A percentile compares a stretch with the other conserved stretches of the same genome.
Conservation (phyloP, 1,140 invertebrate genomes). For the Pseudomyrmex pallidus region DNA sequence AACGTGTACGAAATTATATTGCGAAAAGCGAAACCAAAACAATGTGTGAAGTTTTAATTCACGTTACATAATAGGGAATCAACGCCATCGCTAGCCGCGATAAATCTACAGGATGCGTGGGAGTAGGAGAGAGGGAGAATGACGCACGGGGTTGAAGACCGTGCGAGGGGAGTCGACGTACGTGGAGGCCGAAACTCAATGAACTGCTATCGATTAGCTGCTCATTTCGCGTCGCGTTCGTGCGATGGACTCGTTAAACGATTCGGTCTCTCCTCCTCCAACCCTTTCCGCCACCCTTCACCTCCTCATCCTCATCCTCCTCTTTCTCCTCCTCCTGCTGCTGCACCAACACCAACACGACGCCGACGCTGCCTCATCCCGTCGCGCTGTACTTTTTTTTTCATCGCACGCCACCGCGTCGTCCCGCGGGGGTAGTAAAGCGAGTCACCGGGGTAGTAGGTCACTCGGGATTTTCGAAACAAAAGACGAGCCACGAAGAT, state of each 20-base stretch:
- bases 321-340: conserved; percentile 25
- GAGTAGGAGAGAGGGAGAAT: conserved; percentile 15
- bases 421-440: conserved; percentile 74
- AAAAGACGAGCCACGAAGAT: conserved; percentile 64
- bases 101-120: conserved; percentile 67
- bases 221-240: conserved; percentile 79
- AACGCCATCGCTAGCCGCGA: conserved; percentile 50
- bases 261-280: conserved; percentile 42
- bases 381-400: conserved; percentile 68
- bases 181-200: conserved; percentile 81
- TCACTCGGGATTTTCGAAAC: conserved; percentile 79
- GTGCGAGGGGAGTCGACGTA: conserved; percentile 49
- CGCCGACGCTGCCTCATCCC: conserved; percentile 9
- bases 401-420: conserved; percentile 57
- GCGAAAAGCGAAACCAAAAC: too few relatives aligned
- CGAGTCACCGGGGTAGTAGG: conserved; percentile 83
- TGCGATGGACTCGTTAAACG: conserved; percentile 73
- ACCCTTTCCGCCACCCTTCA: conserved; percentile 30
- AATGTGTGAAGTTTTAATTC: too few relatives aligned
- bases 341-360: conserved; percentile 34
- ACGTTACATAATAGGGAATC: not conserved
- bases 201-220: conserved; percentile 83
- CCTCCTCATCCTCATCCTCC: conserved; percentile 49
- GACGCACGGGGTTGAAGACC: conserved; percentile 59
- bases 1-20: too few relatives aligned